Evolutionary conservation across 2,888 invertebrate genomes (phyloP), one percentile per base, ranked within the genome.

Genomic region (Rhagophthalmus giganteus): DNA sequence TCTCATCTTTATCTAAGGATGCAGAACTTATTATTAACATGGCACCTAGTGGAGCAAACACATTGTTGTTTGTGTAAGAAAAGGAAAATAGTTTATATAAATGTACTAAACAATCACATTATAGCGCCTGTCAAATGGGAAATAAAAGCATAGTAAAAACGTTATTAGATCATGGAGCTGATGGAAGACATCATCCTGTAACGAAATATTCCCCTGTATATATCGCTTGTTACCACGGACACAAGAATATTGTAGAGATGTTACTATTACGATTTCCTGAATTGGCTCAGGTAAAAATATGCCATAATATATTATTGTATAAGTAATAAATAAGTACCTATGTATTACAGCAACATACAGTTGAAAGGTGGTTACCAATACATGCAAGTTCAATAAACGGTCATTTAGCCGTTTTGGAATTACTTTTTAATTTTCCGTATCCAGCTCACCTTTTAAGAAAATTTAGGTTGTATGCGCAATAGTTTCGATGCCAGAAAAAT

Each of bases 371-470:
- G 90, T 76, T 94, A 54, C 95, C 96, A 0, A 78, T 95, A 12
- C 97, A 97, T 77, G 94, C 94, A 4, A 93, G 94, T 28, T 88
- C 90, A 55, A 90, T 94, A 66, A 91, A 92, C 64, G 94, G 93
- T 0, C 93, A 94, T 72, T 79, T 85, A 14, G 70, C 82, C 7
- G 77, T 94, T 20, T 82, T 95, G 45, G 87, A 90, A 46, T 74
- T 89, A 41, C 78, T 98, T 7, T 81, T 97, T 7, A 82, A 85
- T 62, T 90, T 86, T 71, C 80, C 86, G 0, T 97, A 96, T 76
- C 93, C 95, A 0, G 79, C 83, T 16, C 76, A 82, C 62, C 72
- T 87, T 38, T 75, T 85, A 65, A 79, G 81, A 54, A 82, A 81
- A 65, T 86, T 80, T 64, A 78, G 75, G 81, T 80, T n/a, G n/a